Conservation (phyloP, 2,888 invertebrate species). For the Clunio marinus region DNA sequence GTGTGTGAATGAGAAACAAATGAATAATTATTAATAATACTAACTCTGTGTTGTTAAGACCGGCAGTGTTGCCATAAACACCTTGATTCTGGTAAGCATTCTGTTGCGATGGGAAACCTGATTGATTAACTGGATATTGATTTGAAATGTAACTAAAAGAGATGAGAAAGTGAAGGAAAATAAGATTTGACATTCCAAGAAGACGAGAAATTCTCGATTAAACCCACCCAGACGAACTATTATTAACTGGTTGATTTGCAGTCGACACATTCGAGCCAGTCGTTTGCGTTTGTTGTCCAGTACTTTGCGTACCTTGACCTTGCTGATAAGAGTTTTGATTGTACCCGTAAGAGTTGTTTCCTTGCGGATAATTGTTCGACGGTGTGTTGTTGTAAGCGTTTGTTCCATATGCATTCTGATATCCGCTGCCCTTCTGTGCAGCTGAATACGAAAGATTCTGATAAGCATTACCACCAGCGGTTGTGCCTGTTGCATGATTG, state of each 20-base stretch:
- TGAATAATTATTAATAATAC: too few species aligned
- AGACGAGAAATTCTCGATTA: neutral
- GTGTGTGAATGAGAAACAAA: too few species aligned
- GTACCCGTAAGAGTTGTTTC: slow-evolving; percentile 46
- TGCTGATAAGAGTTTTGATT: slow-evolving; percentile 52
- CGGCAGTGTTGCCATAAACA: slow-evolving; percentile 49
- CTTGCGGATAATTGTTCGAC: slow-evolving; percentile 49
- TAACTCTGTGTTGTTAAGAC: slow-evolving; percentile 51
- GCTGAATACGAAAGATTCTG: slow-evolving; percentile 46
- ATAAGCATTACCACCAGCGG: slow-evolving; percentile 45
- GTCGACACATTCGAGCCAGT: slow-evolving; percentile 15
- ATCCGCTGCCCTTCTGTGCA: slow-evolving; percentile 45
- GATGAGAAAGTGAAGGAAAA: neutral
- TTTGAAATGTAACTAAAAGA: slow-evolving; percentile 49
- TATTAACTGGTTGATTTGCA: neutral
- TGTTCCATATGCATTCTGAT: slow-evolving; percentile 49
- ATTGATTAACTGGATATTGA: slow-evolving; percentile 46
- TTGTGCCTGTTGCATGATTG: slow-evolving; percentile 46
- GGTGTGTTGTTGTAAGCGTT: slow-evolving; percentile 48
- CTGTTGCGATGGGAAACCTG: slow-evolving; percentile 52
- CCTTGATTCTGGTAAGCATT: slow-evolving; percentile 53
- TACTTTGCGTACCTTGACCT: slow-evolving; percentile 36
- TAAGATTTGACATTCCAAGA: slow-evolving; percentile 9
- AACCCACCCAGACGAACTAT: slow-evolving; percentile 24
- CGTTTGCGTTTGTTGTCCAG: slow-evolving; percentile 23